A percentile compares a stretch with the other conserved stretches of the same genome.
Conservation (phyloP, 2,888 invertebrate genomes). For the Liopterus haemorrhoidalis region DNA sequence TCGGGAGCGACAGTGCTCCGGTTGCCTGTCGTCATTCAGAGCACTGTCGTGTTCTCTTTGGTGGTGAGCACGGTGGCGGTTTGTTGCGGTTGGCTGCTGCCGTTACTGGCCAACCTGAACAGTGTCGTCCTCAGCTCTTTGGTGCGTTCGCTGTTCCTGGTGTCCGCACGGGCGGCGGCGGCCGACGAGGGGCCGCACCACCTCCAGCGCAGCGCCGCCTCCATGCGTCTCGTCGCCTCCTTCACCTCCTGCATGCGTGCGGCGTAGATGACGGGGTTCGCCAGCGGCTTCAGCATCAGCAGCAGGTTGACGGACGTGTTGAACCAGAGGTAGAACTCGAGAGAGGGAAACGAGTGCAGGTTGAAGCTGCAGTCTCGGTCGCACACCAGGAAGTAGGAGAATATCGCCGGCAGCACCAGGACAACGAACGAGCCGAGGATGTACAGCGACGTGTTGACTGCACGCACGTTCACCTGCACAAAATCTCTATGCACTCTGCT, state of each 20-base stretch:
- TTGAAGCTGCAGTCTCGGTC: constrained; percentile 40
- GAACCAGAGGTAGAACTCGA: too few relatives aligned
- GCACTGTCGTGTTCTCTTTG: neutral
- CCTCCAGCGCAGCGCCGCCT: constrained; percentile 35
- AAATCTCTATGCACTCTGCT: constrained; percentile 23
- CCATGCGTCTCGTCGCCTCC: constrained; percentile 46
- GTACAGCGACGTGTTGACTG: constrained; percentile 56
- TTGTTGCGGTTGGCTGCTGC: too few relatives aligned
- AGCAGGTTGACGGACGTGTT: constrained; percentile 52
- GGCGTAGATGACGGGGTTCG: constrained; percentile 62
- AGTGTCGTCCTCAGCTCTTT: too few relatives aligned
- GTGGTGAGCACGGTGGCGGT: constrained; percentile 15
- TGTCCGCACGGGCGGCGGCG: constrained; percentile 18
- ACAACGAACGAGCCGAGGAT: constrained; percentile 56
- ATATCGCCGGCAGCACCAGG: constrained; percentile 58
- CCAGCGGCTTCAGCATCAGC: constrained; percentile 56
- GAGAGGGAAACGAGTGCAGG: constrained; percentile 25
- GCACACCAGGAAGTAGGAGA: constrained; percentile 54
- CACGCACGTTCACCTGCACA: constrained; percentile 49
- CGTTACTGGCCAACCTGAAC: too few relatives aligned
- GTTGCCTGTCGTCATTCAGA: too few relatives aligned
- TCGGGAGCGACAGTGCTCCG: too few relatives aligned
- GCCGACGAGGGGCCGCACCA: neutral
- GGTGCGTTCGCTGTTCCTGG: constrained; percentile 7
- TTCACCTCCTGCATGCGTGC: constrained; percentile 60